These are phyloP conservation scores for Atractosteus spatula DNA, from an alignment of 2,113 vertebrate genomes.

Conservation along the genomic window DNA sequence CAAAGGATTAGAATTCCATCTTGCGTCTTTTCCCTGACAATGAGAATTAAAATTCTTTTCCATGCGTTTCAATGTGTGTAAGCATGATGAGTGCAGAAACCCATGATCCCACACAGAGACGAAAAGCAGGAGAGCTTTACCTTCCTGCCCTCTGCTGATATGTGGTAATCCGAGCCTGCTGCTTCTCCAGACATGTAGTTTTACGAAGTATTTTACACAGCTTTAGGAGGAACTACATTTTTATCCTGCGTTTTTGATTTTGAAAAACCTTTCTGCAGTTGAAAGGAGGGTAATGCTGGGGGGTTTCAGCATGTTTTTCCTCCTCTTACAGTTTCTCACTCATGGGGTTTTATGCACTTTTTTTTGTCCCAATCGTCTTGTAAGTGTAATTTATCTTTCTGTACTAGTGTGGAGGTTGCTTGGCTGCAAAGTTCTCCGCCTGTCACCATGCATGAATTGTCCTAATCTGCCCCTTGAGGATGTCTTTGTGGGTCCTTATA, in stretches of 20 bases:
- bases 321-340: neutral
- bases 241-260: neutral
- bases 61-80: neutral
- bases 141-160: neutral
- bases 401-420: neutral
- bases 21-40: neutral
- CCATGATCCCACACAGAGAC: neutral
- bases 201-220: neutral
- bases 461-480: constrained; percentile 15
- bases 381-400: constrained; percentile 1
- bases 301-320: neutral
- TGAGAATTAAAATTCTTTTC: neutral
- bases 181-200: neutral
- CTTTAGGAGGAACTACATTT: neutral
- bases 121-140: neutral
- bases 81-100: neutral
- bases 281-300: neutral
- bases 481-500: constrained; percentile 1
- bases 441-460: neutral
- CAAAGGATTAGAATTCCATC: neutral
- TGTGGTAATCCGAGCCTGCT: neutral
- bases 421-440: neutral
- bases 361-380: neutral
- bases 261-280: neutral
- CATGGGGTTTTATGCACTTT: neutral